Conservation (phyloP, 2,113 vertebrate genomes). For the Tetrao urogallus region DNA sequence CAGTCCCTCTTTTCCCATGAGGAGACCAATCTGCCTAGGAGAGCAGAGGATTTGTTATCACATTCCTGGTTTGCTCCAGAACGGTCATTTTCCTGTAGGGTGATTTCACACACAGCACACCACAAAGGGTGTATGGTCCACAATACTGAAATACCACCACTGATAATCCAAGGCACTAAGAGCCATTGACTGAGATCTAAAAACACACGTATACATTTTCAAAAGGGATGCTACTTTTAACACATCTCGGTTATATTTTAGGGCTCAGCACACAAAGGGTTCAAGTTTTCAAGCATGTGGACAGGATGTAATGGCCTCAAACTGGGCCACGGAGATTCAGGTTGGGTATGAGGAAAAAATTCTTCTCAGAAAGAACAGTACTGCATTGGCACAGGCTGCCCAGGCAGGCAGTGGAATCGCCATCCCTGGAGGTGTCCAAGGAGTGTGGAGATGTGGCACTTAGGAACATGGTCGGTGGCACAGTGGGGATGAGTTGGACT, state of each 20-base stretch:
- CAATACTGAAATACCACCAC: fast-evolving
- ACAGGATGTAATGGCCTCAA: no score
- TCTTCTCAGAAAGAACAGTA: no score
- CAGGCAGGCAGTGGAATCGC: no score
- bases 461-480: no score
- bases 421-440: no score
- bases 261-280: neutral
- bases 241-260: neutral
- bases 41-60: neutral
- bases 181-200: neutral
- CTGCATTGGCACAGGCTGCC: no score
- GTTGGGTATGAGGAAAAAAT: no score
- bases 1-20: neutral
- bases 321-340: no score
- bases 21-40: neutral
- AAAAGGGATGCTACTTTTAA: no score
- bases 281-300: neutral
- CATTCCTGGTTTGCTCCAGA: neutral
- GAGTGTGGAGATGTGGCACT: no score
- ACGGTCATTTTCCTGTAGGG: neutral
- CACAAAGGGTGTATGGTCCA: neutral
- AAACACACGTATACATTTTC: neutral
- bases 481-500: no score
- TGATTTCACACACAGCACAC: neutral
- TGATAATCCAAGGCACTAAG: no score